A percentile compares a stretch with the other conserved stretches of the same genome.
Conservation (phyloP, 2,797 vertebrate genomes). For the Synanceia verrucosa region DNA sequence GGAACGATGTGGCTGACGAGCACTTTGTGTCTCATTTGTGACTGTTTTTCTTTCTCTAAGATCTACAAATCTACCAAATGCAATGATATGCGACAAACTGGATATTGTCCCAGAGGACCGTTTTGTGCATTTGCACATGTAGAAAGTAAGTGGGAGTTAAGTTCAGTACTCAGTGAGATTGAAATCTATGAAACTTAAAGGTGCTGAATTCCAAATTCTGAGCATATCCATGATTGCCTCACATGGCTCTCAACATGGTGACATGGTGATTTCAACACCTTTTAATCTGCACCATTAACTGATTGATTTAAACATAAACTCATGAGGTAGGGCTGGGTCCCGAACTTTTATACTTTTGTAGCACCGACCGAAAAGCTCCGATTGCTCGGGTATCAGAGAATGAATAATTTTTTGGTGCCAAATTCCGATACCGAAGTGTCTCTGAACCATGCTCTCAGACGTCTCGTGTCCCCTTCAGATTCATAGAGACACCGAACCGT, state of each 20-base stretch:
- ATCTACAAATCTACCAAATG: conserved; percentile 97
- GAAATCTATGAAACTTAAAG: neutral
- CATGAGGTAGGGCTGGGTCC: too few relatives aligned
- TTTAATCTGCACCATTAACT: neutral
- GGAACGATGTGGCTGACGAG: neutral
- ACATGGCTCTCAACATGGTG: neutral
- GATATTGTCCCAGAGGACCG: conserved; percentile 92
- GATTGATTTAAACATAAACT: neutral
- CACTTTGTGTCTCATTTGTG: neutral
- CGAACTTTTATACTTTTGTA: too few relatives aligned
- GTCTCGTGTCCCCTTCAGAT: too few relatives aligned
- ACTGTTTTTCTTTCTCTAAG: conserved; percentile 68
- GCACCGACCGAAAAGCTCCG: too few relatives aligned
- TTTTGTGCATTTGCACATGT: conserved; percentile 95
- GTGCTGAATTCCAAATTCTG: neutral
- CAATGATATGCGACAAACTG: conserved; percentile 94
- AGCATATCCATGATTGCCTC: neutral
- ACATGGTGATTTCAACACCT: too few relatives aligned
- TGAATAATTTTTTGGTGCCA: too few relatives aligned
- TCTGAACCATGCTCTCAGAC: too few relatives aligned
- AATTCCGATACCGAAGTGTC: too few relatives aligned
- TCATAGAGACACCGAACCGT: too few relatives aligned
- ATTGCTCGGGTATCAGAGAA: too few relatives aligned
- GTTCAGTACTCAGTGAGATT: neutral
- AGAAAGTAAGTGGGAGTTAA: conserved; percentile 84